Evolutionary conservation across 2,113 vertebrate species (phyloP), one percentile per base, ranked within the genome.

Genomic region (Salvelinus alpinus): DNA sequence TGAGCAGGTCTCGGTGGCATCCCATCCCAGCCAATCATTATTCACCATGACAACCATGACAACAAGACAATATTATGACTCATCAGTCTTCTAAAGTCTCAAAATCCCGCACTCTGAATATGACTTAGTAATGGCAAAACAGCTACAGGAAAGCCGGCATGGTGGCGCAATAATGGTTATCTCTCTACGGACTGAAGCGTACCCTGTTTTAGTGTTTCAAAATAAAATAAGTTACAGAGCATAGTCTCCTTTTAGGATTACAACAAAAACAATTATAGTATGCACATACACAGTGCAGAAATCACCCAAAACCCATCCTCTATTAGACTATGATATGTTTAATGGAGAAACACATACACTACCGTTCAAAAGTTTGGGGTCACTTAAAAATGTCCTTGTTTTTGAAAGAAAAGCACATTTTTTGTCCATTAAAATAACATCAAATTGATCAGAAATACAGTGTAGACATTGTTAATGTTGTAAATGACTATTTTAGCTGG

Each of bases 1-100:
- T 72, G 90, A 92, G 91, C 90, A 1, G 90, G 91, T 64, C 90
- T 92, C 89, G 75, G 87, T 89, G 88, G 82, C 64, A 6, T 84
- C 60, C 78, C 70, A 68, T 29, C 18, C n/a, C 38, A 51, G 16
- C 65, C 47, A 69, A 70, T 65, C 38, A 11, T 44, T 20, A 74
- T 69, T 80, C 66, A 84, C 25, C 75, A 70, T 74, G 74, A 44
- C 24, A 24, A 24, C 24, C 24, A 24, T 24, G 24, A 24, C 80
- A 70, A 44, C 38, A 11, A 44, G 60, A 78, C 62, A 62, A 82
- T 7, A 29, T 65, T n/a, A 65, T 47, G 25, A 71, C 71, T 66
- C 64, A 67, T 73, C 62, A 70, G 59, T 67, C 60, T 18, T 38
- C 65, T 54, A 74, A 78, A 78, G 80, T 81, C 73, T 84, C 22